Evolutionary conservation across 2,888 invertebrate genomes (phyloP), one percentile per base, ranked within the genome.

Genomic region (Gymnosoma rotundatum): DNA sequence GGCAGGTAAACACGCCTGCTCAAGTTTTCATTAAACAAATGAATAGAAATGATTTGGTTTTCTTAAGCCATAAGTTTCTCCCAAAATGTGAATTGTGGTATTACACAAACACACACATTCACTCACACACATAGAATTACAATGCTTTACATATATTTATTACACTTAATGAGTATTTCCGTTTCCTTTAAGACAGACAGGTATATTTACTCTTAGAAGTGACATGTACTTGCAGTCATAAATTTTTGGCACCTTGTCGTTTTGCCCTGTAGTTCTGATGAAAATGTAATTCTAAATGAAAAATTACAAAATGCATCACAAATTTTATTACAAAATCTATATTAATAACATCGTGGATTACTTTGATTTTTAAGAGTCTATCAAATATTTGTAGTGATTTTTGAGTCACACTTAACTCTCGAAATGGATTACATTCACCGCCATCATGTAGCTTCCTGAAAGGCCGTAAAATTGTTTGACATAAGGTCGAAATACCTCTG

Each of bases 101-200:
- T 12, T 20, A 9, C 0, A 48, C 0, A 64, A 20, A 54, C 9
- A 16, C 12, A 36, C 6, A 36, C 45, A 42, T 9, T 12, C 8
- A 5, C 32, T 5, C 32, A 32, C 32, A 32, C 32, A 32, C 32
- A 32, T 32, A 32, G 8, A 7, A 5, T 20, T 4, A 52, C 9
- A 38, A 18, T 14, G 5, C 5, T 36, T 0, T 36, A 38, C 52
- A 56, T 45, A 72, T 56, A 72, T 79, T 72, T 67, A 52, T 61
- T 73, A 42, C 52, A 73, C 52, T 67, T 73, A 73, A 80, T 78
- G 56, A 78, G 70, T n/a, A 72, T 38, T 78, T 72, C 72, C 72
- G 64, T 72, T 72, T 78, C 70, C 78, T 72, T 45, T 58, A 50
- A 56, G 64, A 20, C 6, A 56, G 56, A 56, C 78, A 78, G 70